A percentile compares a stretch with the other conserved stretches of the same genome.
Evolutionary conservation across 2,888 invertebrate genomes (phyloP).

Genomic region (Tolmerus cingulatus): DNA sequence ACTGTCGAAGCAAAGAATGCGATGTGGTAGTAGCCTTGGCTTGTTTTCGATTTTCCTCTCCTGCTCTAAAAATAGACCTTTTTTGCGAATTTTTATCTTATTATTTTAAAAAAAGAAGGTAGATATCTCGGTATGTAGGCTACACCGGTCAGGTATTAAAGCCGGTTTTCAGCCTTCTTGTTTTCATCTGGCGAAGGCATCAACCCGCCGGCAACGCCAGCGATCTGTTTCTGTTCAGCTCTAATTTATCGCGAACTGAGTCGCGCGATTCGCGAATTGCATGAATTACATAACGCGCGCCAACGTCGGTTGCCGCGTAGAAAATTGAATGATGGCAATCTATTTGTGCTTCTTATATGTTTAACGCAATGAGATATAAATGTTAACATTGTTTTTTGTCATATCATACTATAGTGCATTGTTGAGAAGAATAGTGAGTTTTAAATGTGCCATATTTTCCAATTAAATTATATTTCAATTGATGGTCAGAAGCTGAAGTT

Average conservation of each 20-base stretch:
- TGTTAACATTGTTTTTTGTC: background rate
- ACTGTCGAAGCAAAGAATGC: background rate
- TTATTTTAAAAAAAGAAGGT: background rate
- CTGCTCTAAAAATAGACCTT: background rate
- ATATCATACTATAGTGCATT: background rate
- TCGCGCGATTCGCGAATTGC: background rate
- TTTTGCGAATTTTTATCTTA: background rate
- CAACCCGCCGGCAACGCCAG: background rate
- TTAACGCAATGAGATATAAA: background rate
- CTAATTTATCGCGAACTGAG: background rate
- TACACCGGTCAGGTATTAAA: background rate
- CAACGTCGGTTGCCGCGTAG: background rate
- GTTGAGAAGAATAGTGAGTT: background rate
- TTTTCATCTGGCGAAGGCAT: background rate
- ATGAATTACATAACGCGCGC: background rate
- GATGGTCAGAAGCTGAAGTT: background rate
- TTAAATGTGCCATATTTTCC: background rate
- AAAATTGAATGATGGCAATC: background rate
- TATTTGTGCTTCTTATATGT: background rate
- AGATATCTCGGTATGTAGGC: background rate
- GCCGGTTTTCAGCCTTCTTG: background rate
- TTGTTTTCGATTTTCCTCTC: background rate
- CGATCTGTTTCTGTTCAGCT: background rate
- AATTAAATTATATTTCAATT: background rate
- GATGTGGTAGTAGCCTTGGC: background rate